Conservation (phyloP, 2,797 vertebrate genomes). For the Sternotherus odoratus region DNA sequence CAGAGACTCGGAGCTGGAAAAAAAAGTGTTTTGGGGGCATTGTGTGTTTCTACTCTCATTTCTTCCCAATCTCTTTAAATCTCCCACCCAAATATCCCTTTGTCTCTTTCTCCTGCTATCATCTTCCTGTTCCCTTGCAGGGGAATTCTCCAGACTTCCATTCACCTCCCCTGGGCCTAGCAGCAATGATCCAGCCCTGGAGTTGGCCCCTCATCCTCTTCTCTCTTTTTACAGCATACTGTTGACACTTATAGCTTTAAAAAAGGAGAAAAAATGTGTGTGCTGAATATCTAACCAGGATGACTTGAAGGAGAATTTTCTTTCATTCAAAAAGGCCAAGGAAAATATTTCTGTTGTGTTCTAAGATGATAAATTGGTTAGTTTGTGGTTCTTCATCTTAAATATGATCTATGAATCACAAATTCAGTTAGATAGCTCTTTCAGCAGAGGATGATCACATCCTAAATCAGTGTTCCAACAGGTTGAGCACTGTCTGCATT, state of each 20-base stretch:
- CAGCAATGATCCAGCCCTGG: background rate
- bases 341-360: background rate
- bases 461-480: background rate
- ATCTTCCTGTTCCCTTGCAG: background rate
- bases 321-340: background rate
- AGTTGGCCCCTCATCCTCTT: fast-evolving
- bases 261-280: background rate
- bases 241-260: background rate
- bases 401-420: background rate
- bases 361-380: background rate
- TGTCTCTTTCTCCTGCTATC: background rate
- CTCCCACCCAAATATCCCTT: background rate
- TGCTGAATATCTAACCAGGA: background rate
- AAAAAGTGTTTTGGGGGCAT: background rate
- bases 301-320: background rate
- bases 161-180: background rate
- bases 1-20: background rate
- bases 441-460: background rate
- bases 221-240: background rate
- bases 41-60: background rate
- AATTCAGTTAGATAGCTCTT: background rate
- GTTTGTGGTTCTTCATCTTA: conserved; percentile 7
- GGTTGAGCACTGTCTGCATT: background rate
- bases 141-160: background rate
- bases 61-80: background rate